Conservation (phyloP, 2,113 vertebrate species). For the Coptodon bakossiorum region DNA sequence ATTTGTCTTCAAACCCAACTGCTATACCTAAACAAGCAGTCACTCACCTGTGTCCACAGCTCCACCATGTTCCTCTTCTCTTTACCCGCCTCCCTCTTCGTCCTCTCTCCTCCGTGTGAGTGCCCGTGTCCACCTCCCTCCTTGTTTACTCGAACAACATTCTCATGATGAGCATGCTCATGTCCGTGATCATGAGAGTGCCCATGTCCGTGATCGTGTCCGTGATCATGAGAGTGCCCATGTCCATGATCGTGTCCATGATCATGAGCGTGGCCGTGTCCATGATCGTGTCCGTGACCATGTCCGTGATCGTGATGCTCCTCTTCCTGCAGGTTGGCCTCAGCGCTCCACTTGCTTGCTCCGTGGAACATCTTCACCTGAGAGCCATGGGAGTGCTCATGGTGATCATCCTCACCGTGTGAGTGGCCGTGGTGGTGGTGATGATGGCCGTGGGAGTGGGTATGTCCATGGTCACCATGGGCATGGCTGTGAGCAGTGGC, state of each 20-base stretch:
- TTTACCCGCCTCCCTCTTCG: slow-evolving; percentile 17
- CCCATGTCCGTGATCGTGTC: neutral
- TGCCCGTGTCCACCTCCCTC: slow-evolving; percentile 7
- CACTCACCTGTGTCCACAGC: slow-evolving; percentile 84
- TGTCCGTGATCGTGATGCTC: neutral
- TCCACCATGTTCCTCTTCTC: slow-evolving; percentile 71
- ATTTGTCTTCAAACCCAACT: neutral
- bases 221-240: neutral
- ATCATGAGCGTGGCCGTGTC: slow-evolving; percentile 32
- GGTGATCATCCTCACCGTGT: slow-evolving; percentile 53
- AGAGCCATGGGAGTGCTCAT: slow-evolving; percentile 53
- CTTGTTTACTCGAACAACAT: slow-evolving; percentile 23
- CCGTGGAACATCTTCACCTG: slow-evolving; percentile 71
- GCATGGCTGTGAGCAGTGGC: slow-evolving; percentile 57
- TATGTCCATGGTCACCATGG: slow-evolving; percentile 61
- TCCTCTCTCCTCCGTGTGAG: slow-evolving; percentile 19
- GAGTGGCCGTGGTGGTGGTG: slow-evolving; percentile 7
- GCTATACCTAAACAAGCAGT: neutral
- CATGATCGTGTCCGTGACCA: neutral
- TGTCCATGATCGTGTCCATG: neutral
- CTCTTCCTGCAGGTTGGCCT: slow-evolving; percentile 63
- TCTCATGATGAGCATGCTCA: slow-evolving; percentile 16
- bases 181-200: slow-evolving; percentile 44
- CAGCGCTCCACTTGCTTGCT: slow-evolving; percentile 76
- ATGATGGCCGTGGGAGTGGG: slow-evolving; percentile 58